A percentile compares a stretch with the other conserved stretches of the same genome.
phyloP scores from a whole-genome alignment of 2,888 invertebrate genomes.

The Agriopis aurantiaria region DNA sequence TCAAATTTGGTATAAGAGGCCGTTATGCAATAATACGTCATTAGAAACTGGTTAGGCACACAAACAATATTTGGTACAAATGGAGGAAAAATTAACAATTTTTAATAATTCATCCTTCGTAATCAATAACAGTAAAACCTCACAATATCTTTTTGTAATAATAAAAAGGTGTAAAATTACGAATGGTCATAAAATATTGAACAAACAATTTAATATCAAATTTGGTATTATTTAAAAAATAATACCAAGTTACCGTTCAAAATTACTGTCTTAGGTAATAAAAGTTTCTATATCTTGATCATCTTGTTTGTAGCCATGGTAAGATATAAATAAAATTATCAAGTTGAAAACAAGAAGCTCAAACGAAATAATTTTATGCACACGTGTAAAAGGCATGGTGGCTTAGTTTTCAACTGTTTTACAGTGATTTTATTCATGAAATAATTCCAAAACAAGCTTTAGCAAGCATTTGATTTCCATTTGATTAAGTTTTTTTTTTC shows the following conservation, averaged over 20 bases:
- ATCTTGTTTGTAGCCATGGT: not conserved
- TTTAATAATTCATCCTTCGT: not conserved
- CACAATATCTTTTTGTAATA: slow-evolving; percentile 13
- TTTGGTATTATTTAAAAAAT: slow-evolving; percentile 25
- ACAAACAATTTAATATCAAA: slow-evolving; percentile 9
- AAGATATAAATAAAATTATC: not conserved
- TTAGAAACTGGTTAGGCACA: too few species aligned
- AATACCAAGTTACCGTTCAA: slow-evolving; percentile 6
- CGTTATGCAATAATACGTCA: too few species aligned
- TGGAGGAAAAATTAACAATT: too few species aligned
- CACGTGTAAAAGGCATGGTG: not conserved
- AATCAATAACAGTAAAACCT: not conserved
- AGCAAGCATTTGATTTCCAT: too few species aligned
- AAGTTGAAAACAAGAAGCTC: not conserved
- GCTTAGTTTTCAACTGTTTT: too few species aligned
- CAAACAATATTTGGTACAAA: too few species aligned
- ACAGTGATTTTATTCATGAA: too few species aligned
- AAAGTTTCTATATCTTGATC: not conserved
- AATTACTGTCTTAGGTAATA: slow-evolving; percentile 3
- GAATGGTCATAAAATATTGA: slow-evolving; percentile 30
- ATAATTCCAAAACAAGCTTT: too few species aligned
- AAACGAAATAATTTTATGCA: not conserved
- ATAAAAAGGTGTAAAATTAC: slow-evolving; percentile 34
- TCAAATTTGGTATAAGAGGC: too few species aligned
- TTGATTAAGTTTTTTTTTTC: too few species aligned